A percentile compares a stretch with the other conserved stretches of the same genome.
These are phyloP conservation scores for Vulpes vulpes DNA, from an alignment of 2,113 vertebrate species.

Conservation along the genomic window DNA sequence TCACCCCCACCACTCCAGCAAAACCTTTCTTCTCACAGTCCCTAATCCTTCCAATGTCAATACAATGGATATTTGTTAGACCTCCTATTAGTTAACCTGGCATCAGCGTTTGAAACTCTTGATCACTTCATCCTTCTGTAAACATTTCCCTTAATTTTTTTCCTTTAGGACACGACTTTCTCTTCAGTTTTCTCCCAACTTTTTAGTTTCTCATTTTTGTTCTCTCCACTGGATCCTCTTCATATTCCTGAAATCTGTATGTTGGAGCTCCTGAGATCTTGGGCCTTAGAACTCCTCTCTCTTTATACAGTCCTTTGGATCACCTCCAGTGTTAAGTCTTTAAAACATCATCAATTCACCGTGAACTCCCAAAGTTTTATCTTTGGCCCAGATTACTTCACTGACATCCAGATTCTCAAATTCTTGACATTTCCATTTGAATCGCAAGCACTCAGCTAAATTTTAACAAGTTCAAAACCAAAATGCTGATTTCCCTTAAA, in stretches of 20 bases:
- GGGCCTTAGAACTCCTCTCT: neutral
- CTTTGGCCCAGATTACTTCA: neutral
- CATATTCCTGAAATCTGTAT: neutral
- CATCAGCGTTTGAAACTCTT: neutral
- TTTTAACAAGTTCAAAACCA: neutral
- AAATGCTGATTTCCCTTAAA: neutral
- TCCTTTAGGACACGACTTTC: neutral
- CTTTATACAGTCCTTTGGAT: neutral
- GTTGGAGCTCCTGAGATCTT: neutral
- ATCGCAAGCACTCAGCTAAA: neutral
- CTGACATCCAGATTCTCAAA: neutral
- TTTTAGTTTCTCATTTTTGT: neutral
- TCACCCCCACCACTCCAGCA: neutral
- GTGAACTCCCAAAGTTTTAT: neutral
- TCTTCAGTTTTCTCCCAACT: neutral
- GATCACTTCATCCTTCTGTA: neutral
- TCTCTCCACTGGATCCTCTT: neutral
- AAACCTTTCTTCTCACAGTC: neutral
- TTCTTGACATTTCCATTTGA: constrained; percentile 4
- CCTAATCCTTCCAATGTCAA: neutral
- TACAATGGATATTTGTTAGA: neutral
- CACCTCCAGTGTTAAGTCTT: neutral
- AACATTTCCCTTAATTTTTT: neutral
- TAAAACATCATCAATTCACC: neutral
- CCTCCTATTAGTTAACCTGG: neutral